A percentile compares a stretch with the other conserved stretches of the same genome.
Conservation (phyloP, 1,140 invertebrate genomes). For the Acromyrmex heyeri region DNA sequence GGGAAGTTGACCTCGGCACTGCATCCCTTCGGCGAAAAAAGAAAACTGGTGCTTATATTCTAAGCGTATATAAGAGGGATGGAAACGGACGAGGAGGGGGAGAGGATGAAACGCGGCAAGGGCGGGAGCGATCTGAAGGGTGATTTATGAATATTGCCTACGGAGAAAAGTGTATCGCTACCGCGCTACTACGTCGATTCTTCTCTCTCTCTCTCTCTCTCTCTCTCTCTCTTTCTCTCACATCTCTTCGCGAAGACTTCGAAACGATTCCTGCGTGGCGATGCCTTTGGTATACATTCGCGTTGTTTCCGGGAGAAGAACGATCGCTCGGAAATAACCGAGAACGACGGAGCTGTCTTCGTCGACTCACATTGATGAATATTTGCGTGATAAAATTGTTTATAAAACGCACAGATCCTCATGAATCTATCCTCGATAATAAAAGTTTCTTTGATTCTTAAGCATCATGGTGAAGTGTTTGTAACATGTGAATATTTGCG, state of each 20-base stretch:
- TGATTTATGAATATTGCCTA: slow-evolving; percentile 87
- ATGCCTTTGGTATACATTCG: slow-evolving; percentile 51
- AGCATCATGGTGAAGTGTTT: background rate
- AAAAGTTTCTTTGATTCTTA: background rate
- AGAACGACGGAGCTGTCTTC: slow-evolving; percentile 5
- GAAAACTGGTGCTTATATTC: slow-evolving; percentile 84
- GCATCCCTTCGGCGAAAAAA: slow-evolving; percentile 67
- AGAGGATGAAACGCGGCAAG: slow-evolving; percentile 39
- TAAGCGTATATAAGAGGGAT: slow-evolving; percentile 82
- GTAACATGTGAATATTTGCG: background rate
- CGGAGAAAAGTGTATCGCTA: slow-evolving; percentile 80
- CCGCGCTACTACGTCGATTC: slow-evolving; percentile 75
- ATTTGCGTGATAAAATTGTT: background rate
- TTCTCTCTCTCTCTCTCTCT: background rate
- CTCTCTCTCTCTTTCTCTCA: slow-evolving; percentile 43
- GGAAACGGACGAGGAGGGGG: slow-evolving; percentile 38
- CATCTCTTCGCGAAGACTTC: slow-evolving; percentile 7
- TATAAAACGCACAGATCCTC: background rate
- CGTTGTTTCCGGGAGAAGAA: slow-evolving; percentile 55
- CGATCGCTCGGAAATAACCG: slow-evolving; percentile 19
- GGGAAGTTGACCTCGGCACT: slow-evolving; percentile 73
- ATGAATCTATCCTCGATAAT: background rate
- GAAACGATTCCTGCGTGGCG: slow-evolving; percentile 44
- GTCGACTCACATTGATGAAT: background rate
- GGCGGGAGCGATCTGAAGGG: slow-evolving; percentile 70